Base-by-base conservation (phyloP, 2,797 vertebrate species). In the Ceryle rudis region DNA sequence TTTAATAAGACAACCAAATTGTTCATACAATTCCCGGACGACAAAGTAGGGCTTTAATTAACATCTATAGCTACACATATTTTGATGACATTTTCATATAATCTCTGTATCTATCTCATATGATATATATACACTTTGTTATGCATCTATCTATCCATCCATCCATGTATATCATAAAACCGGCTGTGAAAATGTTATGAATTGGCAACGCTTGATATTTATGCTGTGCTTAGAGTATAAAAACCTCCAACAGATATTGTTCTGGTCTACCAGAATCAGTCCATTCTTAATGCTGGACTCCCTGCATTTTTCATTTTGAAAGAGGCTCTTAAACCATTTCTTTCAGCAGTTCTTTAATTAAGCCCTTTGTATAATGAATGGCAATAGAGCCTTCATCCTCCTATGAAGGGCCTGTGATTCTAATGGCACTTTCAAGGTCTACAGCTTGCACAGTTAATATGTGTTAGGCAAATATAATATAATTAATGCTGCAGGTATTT, bases 301-400 rank as follows among this genome's bases (percentile, higher is more conserved):
- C 8, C 7, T 66, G 6, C 15, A n/a, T n/a, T n/a, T 44, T 58
- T 55, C 37, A 60, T 37, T 92, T 55, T 65, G 37, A 84, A 81
- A 81, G 31, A 77, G 22, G 16, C 13, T 79, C 26, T 65, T 33
- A 71, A 85, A 64, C 8, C 6, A 14, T 73, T 90, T 79, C 14
- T 84, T 94, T 85, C 64, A 87, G 10, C 55, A 66, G 51, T n/a
- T 64, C 39, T 64, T 90, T n/a, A 93, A 81, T 93, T 66, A 93
- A 88, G 67, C 39, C 47, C 16, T 89, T 82, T 44, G 14, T 69
- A 15, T 52, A 79, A 86, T 39, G 20, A 81, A 62, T 31, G 12
- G 66, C 58, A 91, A n/a, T 22, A 49, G 49, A 86, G 22, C 23
- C 58, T 78, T 65, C 75, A 75, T 8, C 39, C 61, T 19, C 3